Conservation (phyloP, 2,888 invertebrate species). For the Trichogramma evanescens region DNA sequence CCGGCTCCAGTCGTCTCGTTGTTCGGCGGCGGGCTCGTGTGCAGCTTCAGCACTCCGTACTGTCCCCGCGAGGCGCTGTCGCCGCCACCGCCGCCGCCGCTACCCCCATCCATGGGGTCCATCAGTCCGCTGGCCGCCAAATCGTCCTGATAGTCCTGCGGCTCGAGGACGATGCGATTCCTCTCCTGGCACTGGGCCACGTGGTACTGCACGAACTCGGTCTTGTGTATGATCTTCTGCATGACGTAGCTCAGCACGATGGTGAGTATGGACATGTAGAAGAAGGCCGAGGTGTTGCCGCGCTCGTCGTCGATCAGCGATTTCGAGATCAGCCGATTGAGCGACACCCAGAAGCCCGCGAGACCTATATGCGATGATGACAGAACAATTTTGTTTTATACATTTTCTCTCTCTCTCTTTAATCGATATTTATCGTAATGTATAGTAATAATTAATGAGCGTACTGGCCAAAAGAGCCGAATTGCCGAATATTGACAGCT, state of each 20-base stretch:
- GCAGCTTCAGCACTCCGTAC: conserved; percentile 71
- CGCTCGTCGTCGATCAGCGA: conserved; percentile 68
- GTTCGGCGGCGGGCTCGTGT: conserved; percentile 55
- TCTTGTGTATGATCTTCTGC: conserved; percentile 69
- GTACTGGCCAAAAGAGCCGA: neutral
- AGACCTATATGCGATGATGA: conserved; percentile 54
- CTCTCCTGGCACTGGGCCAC: conserved; percentile 67
- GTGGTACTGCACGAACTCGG: conserved; percentile 78
- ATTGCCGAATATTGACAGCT: neutral
- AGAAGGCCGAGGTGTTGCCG: conserved; percentile 81
- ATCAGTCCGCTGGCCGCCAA: conserved; percentile 47
- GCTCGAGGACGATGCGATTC: conserved; percentile 73
- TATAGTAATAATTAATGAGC: neutral
- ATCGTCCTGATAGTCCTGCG: conserved; percentile 55
- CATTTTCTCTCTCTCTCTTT: neutral
- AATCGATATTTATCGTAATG: too few species aligned
- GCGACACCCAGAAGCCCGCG: conserved; percentile 80
- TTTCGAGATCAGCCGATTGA: conserved; percentile 78
- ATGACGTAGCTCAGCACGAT: conserved; percentile 71
- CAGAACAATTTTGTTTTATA: neutral
- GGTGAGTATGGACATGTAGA: conserved; percentile 70
- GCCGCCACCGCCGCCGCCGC: conserved; percentile 49
- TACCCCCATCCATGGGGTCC: conserved; percentile 54
- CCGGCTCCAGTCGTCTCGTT: conserved; percentile 23
- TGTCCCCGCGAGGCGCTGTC: conserved; percentile 52